Evolutionary conservation across 2,888 invertebrate genomes (phyloP), one percentile per base, ranked within the genome.

Genomic region (Drosophila mimetica): DNA sequence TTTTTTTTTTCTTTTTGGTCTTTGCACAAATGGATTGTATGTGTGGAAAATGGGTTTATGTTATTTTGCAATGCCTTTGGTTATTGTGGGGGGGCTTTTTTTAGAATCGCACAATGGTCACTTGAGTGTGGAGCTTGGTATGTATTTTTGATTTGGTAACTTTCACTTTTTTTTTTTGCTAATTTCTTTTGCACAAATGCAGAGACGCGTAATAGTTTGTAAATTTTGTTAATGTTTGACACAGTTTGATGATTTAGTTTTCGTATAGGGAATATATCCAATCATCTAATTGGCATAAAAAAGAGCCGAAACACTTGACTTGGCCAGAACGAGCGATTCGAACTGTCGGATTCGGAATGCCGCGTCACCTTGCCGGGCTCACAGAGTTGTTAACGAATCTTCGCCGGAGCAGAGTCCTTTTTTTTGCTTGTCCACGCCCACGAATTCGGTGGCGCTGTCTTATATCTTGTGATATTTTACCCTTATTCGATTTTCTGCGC

Each of bases 31-130:
- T 74, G 42, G 85, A 83, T 74, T 77, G 42, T 67, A 32, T 66
- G 60, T 66, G 54, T 69, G 51, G 66, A 64, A 52, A 66, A 50
- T 58, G 60, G 47, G 54, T 54, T 64, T 64, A 64, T 66, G 66
- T 65, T 63, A 61, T 66, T 59, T 71, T 58, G 46, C 70, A 64
- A 58, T 67, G 52, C 32, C 63, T 71, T 54, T 42, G 54, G 11
- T 73, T 64, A 55, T 67, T 70, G 54, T 54, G 37, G 60, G 48
- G 48, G 46, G 57, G 37, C 18, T 52, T 48, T 66, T 75, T 71
- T 76, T 75, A 84, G 88, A 84, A 84, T 86, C 84, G 67, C 84
- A 84, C 84, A 84, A 84, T 86, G 88, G 66, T 60, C 85, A 79
- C 77, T 71, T 48, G 55, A 52, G 64, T 47, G 48, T 46, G 66